These are phyloP conservation scores for Ceratotherium simum DNA, from an alignment of 2,113 vertebrate genomes.

Conservation along the genomic window DNA sequence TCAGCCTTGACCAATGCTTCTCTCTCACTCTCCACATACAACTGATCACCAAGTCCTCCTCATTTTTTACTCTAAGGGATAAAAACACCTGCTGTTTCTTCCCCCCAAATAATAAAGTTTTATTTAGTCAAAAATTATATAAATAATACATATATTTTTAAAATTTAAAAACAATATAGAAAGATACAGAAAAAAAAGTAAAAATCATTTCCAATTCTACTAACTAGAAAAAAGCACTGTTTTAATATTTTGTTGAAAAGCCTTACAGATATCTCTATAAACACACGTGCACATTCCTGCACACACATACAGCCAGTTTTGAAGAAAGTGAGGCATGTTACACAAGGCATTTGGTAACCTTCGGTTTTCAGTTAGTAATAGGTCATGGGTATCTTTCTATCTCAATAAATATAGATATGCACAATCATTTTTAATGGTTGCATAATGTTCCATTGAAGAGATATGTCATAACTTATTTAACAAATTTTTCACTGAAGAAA, in stretches of 20 bases:
- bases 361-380: not conserved
- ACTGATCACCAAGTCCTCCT: not conserved
- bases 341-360: not conserved
- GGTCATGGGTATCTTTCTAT: not conserved
- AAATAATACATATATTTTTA: not conserved
- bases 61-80: not conserved
- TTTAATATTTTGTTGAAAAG: not conserved
- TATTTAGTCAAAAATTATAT: not conserved
- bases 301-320: not conserved
- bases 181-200: not conserved
- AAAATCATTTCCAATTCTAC: not conserved
- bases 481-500: not conserved
- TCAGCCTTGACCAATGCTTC: not conserved
- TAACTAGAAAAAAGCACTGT: not conserved
- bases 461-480: not conserved
- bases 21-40: not conserved
- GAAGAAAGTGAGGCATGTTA: not conserved
- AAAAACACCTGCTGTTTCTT: not conserved
- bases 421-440: not conserved
- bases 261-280: not conserved
- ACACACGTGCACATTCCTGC: not conserved
- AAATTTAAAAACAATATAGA: slow-evolving; percentile 29
- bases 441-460: not conserved
- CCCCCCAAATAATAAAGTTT: not conserved
- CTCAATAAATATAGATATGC: not conserved